Evolutionary conservation across 1,140 invertebrate species (phyloP).

Genomic region (Atta texana): DNA sequence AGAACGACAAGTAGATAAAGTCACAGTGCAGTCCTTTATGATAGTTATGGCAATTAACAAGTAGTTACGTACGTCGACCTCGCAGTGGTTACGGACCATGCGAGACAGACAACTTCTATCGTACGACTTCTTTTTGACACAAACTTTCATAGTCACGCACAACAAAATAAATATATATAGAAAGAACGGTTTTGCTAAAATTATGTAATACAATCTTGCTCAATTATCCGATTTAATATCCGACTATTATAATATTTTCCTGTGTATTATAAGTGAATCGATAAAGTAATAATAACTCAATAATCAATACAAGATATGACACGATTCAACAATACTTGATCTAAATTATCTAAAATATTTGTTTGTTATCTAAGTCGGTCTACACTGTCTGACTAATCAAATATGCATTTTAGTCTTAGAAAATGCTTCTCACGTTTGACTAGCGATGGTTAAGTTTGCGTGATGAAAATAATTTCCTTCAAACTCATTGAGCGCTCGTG

Average conservation of each 20-base stretch:
- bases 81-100: neutral
- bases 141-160: neutral
- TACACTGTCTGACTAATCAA: neutral
- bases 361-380: neutral
- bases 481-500: slow-evolving; percentile 5
- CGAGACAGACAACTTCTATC: neutral
- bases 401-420: neutral
- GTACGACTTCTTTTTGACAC: neutral
- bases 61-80: slow-evolving; percentile 31
- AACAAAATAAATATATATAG: neutral
- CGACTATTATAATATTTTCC: neutral
- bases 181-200: neutral
- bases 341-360: neutral
- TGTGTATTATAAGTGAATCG: neutral
- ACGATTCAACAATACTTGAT: neutral
- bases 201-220: neutral
- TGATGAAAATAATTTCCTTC: slow-evolving; percentile 27
- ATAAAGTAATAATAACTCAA: neutral
- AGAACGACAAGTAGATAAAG: slow-evolving; percentile 19
- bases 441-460: neutral
- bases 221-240: neutral
- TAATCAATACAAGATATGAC: neutral
- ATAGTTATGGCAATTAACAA: neutral
- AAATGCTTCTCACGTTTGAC: neutral
- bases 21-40: neutral